These are phyloP conservation scores for Atopsyche davidsoni DNA, from an alignment of 1,140 invertebrate species.

Conservation along the genomic window DNA sequence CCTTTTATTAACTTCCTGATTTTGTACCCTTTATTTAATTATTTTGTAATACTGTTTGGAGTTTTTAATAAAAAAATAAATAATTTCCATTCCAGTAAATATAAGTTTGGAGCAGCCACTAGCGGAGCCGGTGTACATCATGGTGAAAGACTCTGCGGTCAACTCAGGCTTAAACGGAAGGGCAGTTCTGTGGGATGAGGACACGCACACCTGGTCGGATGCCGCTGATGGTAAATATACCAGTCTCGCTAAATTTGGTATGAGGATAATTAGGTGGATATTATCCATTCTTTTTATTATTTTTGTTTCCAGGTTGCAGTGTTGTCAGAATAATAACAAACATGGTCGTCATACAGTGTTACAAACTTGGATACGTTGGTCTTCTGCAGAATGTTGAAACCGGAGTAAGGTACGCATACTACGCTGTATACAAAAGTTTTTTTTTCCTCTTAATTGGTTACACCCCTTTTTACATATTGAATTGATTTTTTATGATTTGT, in stretches of 20 bases:
- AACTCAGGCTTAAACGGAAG: conserved; percentile 59
- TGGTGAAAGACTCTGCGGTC: conserved; percentile 58
- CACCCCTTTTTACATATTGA: no score
- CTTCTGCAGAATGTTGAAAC: conserved; percentile 62
- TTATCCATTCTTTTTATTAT: neutral
- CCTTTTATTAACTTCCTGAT: no score
- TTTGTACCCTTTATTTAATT: conserved; percentile 1
- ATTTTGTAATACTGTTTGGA: conserved; percentile 7
- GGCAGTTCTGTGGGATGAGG: conserved; percentile 49
- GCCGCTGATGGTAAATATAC: conserved; percentile 34
- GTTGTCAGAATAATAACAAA: conserved; percentile 40
- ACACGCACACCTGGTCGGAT: conserved; percentile 34
- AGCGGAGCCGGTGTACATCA: conserved; percentile 60
- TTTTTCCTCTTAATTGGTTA: no score
- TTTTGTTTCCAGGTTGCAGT: conserved; percentile 39
- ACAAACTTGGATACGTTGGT: conserved; percentile 74
- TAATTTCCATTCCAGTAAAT: conserved; percentile 47
- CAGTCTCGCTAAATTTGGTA: neutral
- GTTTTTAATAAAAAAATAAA: neutral
- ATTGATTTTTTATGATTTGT: no score
- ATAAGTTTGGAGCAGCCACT: conserved; percentile 49
- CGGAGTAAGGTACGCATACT: no score
- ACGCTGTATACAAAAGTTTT: no score
- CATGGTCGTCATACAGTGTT: conserved; percentile 72
- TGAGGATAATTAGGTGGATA: neutral